Percentiles rank a stretch among this genome's conserved stretches.
These are phyloP conservation scores for Oxyruncus cristatus DNA, from an alignment of 2,113 vertebrate species.

Conservation along the genomic window DNA sequence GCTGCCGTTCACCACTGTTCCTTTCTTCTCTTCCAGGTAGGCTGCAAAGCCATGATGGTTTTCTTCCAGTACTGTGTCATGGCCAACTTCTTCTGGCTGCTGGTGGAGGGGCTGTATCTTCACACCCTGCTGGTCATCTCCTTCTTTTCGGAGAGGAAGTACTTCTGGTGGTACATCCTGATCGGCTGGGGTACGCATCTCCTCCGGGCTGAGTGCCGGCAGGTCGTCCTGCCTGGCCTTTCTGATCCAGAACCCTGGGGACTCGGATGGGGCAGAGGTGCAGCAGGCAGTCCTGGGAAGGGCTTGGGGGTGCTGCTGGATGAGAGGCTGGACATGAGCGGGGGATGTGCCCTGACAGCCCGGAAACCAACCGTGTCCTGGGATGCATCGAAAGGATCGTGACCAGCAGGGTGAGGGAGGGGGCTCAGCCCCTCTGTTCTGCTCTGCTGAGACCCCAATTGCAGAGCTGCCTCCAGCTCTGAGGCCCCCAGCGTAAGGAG, in stretches of 20 bases:
- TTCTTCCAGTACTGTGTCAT: constrained; percentile 97
- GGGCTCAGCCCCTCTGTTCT: neutral
- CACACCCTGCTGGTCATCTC: constrained; percentile 90
- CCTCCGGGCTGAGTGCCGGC: neutral
- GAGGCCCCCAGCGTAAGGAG: neutral
- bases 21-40: constrained; percentile 75
- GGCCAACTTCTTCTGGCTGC: constrained; percentile 98
- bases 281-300: fast-evolving
- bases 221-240: neutral
- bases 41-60: constrained; percentile 90
- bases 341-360: neutral
- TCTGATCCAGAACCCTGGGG: neutral
- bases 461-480: neutral
- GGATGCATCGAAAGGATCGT: fast-evolving
- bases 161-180: constrained; percentile 97
- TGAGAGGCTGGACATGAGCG: neutral
- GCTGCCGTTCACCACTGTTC: neutral
- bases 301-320: neutral
- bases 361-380: neutral
- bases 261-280: neutral
- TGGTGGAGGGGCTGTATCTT: constrained; percentile 94
- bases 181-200: constrained; percentile 91
- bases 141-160: constrained; percentile 96
- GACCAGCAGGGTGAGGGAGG: neutral
- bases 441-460: neutral